Evolutionary conservation across 2,797 vertebrate genomes (phyloP).

Genomic region (Orestias chungarensis): DNA sequence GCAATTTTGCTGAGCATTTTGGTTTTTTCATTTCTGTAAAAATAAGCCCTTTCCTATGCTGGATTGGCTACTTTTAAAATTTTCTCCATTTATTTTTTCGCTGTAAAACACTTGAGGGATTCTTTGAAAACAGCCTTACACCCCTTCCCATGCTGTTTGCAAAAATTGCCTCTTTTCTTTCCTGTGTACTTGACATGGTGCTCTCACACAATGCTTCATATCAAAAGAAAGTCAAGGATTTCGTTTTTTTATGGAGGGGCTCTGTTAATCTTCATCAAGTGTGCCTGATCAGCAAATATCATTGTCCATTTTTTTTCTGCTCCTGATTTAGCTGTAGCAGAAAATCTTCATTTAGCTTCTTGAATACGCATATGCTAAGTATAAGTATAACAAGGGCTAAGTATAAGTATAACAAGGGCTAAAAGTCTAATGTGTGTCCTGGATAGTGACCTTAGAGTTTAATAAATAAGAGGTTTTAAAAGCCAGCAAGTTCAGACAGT

Average conservation of each 20-base stretch:
- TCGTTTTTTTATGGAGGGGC: neutral
- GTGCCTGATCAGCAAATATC: neutral
- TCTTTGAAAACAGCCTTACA: neutral
- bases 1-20: too few relatives aligned
- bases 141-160: neutral
- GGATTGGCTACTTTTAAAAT: neutral
- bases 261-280: neutral
- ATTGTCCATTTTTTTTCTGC: neutral
- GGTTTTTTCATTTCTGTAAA: too few relatives aligned
- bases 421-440: neutral
- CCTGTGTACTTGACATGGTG: neutral
- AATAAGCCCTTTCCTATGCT: neutral
- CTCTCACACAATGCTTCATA: neutral
- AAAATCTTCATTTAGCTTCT: too few relatives aligned
- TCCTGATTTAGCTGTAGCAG: neutral
- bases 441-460: slow-evolving; percentile 11
- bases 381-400: slow-evolving; percentile 7
- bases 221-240: neutral
- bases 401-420: slow-evolving; percentile 1
- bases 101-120: neutral
- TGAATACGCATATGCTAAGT: neutral
- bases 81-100: neutral
- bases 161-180: neutral
- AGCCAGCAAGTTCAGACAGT: slow-evolving; percentile 24
- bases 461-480: slow-evolving; percentile 31